A percentile compares a stretch with the other conserved stretches of the same genome.
Evolutionary conservation across 2,113 vertebrate species (phyloP).

Genomic region (Melanotaenia duboulayi): DNA sequence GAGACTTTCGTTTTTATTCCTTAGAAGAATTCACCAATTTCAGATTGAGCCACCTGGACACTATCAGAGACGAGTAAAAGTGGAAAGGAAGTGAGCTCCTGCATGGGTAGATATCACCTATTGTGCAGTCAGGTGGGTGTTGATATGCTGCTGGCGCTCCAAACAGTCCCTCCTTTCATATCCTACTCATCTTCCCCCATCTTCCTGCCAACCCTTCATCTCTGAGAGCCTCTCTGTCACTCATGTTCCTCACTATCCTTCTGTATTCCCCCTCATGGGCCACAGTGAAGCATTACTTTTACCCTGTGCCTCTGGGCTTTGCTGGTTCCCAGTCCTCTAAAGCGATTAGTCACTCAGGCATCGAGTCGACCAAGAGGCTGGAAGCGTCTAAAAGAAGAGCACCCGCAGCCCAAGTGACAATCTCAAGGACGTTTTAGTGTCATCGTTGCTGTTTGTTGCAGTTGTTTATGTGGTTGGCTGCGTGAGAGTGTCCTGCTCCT

Average conservation of each 20-base stretch:
- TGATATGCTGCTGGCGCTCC: constrained; percentile 62
- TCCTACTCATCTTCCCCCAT: constrained; percentile 54
- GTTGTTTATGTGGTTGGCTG: constrained; percentile 64
- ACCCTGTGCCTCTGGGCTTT: constrained; percentile 49
- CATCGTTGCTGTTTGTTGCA: constrained; percentile 54
- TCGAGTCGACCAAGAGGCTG: constrained; percentile 68
- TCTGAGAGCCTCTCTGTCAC: constrained; percentile 56
- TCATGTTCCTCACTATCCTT: constrained; percentile 38
- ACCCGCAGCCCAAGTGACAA: constrained; percentile 60
- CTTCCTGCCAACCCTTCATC: constrained; percentile 59
- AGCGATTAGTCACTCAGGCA: constrained; percentile 71
- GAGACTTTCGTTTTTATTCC: constrained; percentile 35
- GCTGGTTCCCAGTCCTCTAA: constrained; percentile 56
- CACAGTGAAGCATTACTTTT: constrained; percentile 44
- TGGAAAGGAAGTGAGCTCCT: constrained; percentile 44
- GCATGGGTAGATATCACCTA: constrained; percentile 56
- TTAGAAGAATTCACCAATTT: constrained; percentile 34
- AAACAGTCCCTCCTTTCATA: constrained; percentile 67
- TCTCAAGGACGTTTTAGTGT: constrained; percentile 65
- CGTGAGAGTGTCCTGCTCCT: constrained; percentile 57
- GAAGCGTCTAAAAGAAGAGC: constrained; percentile 70
- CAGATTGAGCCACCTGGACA: constrained; percentile 34
- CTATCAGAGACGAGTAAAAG: constrained; percentile 17
- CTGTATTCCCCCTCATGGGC: constrained; percentile 22
- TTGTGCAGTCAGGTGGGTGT: constrained; percentile 68